These are phyloP conservation scores for Benthosema pterotum DNA, from an alignment of 2,797 vertebrate species.

Conservation along the genomic window DNA sequence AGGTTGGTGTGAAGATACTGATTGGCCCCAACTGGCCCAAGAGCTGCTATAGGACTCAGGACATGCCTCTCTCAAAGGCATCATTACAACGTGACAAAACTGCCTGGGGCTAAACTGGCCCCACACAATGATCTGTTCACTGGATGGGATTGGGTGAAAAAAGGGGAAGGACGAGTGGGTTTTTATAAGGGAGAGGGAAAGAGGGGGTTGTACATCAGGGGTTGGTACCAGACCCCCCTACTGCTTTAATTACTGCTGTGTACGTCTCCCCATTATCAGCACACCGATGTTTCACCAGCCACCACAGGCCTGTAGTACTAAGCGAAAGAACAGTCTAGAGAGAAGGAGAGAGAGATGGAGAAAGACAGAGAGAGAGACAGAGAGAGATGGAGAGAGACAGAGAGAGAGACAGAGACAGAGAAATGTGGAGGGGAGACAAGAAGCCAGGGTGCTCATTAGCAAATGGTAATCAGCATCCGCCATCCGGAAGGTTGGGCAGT, in stretches of 20 bases:
- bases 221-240: conserved; percentile 69
- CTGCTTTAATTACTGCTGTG: conserved; percentile 87
- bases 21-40: conserved; percentile 70
- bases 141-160: conserved; percentile 72
- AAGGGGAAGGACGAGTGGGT: conserved; percentile 43
- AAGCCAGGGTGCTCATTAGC: conserved; percentile 78
- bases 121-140: conserved; percentile 82
- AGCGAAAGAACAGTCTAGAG: conserved; percentile 67
- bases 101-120: conserved; percentile 82
- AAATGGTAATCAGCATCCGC: conserved; percentile 82
- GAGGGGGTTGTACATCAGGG: conserved; percentile 58
- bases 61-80: conserved; percentile 72
- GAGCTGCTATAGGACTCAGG: conserved; percentile 58
- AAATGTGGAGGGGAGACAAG: conserved; percentile 11
- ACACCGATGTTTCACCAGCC: conserved; percentile 75
- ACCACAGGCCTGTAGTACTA: conserved; percentile 68
- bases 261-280: conserved; percentile 79
- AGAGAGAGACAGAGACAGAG: conserved; percentile 4
- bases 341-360: conserved; percentile 25
- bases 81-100: conserved; percentile 85
- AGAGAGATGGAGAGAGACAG: conserved; percentile 7
- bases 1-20: conserved; percentile 56
- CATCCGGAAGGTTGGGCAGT: conserved; percentile 74
- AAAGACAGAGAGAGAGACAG: conserved; percentile 23
- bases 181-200: conserved; percentile 53